Conservation (phyloP, 2,888 invertebrate species). For the Arrhopalites spinosus region DNA sequence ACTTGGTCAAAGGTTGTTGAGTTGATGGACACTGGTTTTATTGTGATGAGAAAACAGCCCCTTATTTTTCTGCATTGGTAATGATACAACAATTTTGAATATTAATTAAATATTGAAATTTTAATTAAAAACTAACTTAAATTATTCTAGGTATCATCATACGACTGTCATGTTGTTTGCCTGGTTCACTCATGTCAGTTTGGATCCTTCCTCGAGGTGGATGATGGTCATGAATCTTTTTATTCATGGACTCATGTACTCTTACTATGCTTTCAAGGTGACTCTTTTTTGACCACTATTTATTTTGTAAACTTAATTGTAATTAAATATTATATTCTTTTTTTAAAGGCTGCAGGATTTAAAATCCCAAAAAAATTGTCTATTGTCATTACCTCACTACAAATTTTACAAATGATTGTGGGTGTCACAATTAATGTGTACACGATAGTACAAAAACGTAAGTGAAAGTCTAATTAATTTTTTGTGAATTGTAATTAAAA, state of each 20-base stretch:
- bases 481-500: not conserved
- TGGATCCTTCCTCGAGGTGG: conserved; percentile 51
- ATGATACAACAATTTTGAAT: no score
- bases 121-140: no score
- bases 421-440: conserved; percentile 47
- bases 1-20: conserved; percentile 47
- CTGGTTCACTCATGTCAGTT: conserved; percentile 46
- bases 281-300: not conserved
- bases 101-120: no score
- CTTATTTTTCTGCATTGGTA: conserved; percentile 49
- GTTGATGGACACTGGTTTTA: conserved; percentile 48
- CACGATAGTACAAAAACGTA: conserved; percentile 16
- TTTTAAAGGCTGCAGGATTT: conserved; percentile 41
- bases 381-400: conserved; percentile 46
- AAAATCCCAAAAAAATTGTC: conserved; percentile 43
- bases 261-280: conserved; percentile 48
- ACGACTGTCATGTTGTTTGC: conserved; percentile 49
- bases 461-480: not conserved
- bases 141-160: conserved; percentile 48
- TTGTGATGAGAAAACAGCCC: conserved; percentile 47
- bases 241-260: conserved; percentile 51
- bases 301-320: not conserved
- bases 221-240: conserved; percentile 51
- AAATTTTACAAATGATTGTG: conserved; percentile 49
- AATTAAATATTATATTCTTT: conserved; percentile 1